phyloP scores from a whole-genome alignment of 2,113 vertebrate species.

The Tyrannus savana region DNA sequence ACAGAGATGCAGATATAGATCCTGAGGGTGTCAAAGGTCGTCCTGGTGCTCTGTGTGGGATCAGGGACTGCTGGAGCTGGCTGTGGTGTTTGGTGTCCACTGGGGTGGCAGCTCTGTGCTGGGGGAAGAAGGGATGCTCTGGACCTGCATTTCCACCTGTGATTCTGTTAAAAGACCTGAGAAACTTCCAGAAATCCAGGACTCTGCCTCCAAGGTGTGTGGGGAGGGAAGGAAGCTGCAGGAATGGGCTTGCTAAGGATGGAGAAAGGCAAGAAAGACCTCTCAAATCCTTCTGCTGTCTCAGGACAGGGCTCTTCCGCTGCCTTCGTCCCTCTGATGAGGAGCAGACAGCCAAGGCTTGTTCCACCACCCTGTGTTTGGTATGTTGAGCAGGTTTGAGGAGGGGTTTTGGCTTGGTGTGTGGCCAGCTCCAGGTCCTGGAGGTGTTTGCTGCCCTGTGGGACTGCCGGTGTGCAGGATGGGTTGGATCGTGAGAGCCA shows the following conservation, averaged over 20 bases:
- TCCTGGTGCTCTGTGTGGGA: rapidly evolving
- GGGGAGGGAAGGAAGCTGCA: background rate
- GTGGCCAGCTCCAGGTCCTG: background rate
- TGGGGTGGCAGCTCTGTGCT: background rate
- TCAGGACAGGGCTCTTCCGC: background rate
- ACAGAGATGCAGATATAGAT: background rate
- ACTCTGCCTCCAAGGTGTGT: background rate
- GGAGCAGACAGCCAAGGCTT: background rate
- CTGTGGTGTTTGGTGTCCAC: rapidly evolving
- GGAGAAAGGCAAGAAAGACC: background rate
- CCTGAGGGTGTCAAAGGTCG: background rate
- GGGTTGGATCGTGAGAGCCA: rapidly evolving
- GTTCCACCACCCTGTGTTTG: background rate
- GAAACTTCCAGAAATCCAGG: background rate
- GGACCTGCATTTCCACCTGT: background rate
- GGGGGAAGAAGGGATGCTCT: background rate
- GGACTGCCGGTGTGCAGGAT: rapidly evolving
- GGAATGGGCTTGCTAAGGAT: background rate
- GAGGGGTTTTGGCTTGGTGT: background rate
- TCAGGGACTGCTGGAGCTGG: background rate
- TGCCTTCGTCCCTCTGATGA: background rate
- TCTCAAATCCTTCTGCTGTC: background rate
- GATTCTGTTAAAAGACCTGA: background rate
- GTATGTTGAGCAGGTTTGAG: background rate
- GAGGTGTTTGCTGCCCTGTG: background rate